These are phyloP conservation scores for Globodera ellingtonae DNA, from an alignment of 1,140 invertebrate species.

Conservation along the genomic window DNA sequence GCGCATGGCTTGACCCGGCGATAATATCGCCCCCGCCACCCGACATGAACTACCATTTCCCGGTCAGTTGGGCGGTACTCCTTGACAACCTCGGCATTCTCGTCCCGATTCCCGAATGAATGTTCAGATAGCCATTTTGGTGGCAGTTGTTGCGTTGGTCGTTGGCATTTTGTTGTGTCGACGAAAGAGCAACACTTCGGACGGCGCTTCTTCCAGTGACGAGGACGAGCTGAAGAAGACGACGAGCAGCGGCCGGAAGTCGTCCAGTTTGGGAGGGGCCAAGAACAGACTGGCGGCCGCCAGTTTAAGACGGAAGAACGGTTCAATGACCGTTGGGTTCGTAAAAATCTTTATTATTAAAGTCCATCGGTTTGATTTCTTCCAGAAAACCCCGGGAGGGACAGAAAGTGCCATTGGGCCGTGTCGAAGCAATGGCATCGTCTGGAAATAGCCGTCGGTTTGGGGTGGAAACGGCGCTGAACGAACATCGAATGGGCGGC, in stretches of 20 bases:
- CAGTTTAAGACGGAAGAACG: not conserved
- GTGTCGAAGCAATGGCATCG: not conserved
- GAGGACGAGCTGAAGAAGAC: constrained; percentile 6
- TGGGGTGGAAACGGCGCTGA: constrained; percentile 3
- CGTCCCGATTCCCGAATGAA: not conserved
- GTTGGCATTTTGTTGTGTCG: constrained; percentile 43
- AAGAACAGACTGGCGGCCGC: not conserved
- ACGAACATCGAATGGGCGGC: not conserved
- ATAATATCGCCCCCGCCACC: constrained; percentile 31
- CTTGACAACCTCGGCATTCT: not conserved
- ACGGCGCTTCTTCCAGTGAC: constrained; percentile 6
- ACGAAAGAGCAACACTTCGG: constrained; percentile 15
- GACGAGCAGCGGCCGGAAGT: not conserved
- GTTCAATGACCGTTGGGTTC: not conserved
- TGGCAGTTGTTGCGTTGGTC: constrained; percentile 39
- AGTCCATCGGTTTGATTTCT: not conserved
- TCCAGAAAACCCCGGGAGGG: not conserved
- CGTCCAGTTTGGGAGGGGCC: not conserved
- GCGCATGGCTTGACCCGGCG: constrained; percentile 9
- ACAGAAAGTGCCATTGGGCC: constrained; percentile 9
- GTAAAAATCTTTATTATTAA: not conserved
- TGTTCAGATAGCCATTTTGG: constrained; percentile 34
- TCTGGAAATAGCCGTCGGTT: not conserved
- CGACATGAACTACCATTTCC: constrained; percentile 51
- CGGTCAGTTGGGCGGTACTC: constrained; percentile 10